Evolutionary conservation across 2,797 vertebrate genomes (phyloP).

Genomic region (Xenopus petersii): DNA sequence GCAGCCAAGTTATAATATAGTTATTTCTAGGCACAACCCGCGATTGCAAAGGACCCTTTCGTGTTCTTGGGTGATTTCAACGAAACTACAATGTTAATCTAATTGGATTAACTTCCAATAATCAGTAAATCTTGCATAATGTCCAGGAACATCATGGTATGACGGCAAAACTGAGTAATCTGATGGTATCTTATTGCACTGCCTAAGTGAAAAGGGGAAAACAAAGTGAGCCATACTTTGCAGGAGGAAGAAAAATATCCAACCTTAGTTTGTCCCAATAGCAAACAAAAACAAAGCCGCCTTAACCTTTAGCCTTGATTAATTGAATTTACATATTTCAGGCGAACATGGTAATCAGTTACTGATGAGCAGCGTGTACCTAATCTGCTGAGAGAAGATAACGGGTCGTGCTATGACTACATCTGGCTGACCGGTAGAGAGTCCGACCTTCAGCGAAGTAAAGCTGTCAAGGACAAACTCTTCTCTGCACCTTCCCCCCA

Average conservation of each 20-base stretch:
- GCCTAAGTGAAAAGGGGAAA: conserved; percentile 30
- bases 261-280: conserved; percentile 55
- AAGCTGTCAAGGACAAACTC: conserved; percentile 19
- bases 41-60: background rate
- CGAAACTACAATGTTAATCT: conserved; percentile 14
- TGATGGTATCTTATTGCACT: conserved; percentile 2
- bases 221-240: conserved; percentile 19
- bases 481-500: conserved; percentile 11
- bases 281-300: conserved; percentile 55
- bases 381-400: conserved; percentile 52
- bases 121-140: conserved; percentile 14
- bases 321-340: conserved; percentile 71
- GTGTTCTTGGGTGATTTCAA: conserved; percentile 5
- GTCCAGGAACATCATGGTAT: background rate
- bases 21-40: conserved; percentile 14
- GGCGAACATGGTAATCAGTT: conserved; percentile 68
- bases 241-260: conserved; percentile 45
- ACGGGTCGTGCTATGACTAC: conserved; percentile 14
- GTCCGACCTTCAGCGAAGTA: conserved; percentile 19
- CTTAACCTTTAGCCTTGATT: conserved; percentile 74
- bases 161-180: background rate
- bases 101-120: conserved; percentile 21
- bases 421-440: conserved; percentile 28
- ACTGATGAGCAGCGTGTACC: conserved; percentile 66
- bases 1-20: conserved; percentile 5